Base-by-base conservation (phyloP, 2,797 vertebrate genomes). In the Chromobotia macracanthus region DNA sequence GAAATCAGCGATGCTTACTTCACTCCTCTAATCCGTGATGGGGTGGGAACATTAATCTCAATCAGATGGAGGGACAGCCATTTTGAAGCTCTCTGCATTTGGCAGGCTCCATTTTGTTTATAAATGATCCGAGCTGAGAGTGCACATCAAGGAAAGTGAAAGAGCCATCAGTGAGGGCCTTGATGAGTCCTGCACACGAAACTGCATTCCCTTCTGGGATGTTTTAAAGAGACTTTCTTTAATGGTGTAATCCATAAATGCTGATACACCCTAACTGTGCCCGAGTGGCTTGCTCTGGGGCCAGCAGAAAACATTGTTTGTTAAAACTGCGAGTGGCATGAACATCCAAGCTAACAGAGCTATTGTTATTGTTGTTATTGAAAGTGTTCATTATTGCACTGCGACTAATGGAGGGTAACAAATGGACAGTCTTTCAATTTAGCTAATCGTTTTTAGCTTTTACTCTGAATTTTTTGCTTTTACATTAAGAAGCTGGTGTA, bases 81-180 rank as follows among this genome's bases (percentile, higher is more conserved):
- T 79, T 79, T 79, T 71, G 77, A 79, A 64, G 77, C 77, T 79
- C 70, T 79, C 68, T 79, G 58, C 58, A 72, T 79, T 46, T 79
- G 77, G 69, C 68, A 79, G 77, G 68, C 77, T 71, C 68, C 77
- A 79, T 79, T 79, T 79, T 79, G 68, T 65, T 79, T 79, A 79
- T 72, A 79, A 79, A 79, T 79, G 77, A 72, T 79, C 58, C 1
- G 16, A 44, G 68, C 60, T 6, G 58, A 72, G 35, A 38, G 35
- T 79, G 77, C 68, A 79, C 77, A 79, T 79, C 77, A 79, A 79
- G 77, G 69, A 72, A 60, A 79, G 69, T 25, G 69, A 79, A 63
- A 79, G 58, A 79, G 77, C 77, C 77, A 79, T 79, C 77, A 79
- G 77, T 18, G 60, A 79, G 69, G 77, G 77, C 68, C 69, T 72